Evolutionary conservation across 2,113 vertebrate genomes (phyloP), one percentile per base, ranked within the genome.

Genomic region (Empidonax traillii): DNA sequence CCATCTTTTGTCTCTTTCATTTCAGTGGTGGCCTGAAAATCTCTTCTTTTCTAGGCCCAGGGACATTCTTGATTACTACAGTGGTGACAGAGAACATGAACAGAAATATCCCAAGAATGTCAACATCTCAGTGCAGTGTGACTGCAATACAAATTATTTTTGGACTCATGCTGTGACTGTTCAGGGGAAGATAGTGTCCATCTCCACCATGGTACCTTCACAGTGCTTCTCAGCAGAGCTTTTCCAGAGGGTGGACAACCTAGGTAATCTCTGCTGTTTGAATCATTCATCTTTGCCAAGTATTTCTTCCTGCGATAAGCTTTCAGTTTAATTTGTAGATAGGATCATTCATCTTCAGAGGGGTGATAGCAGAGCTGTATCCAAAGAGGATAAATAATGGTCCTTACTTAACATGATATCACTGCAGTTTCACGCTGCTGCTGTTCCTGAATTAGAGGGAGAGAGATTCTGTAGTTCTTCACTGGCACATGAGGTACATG

Each of bases 261-360:
- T 75, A 55, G 41, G 19, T 81, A 65, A 69, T 79, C 43, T 84
- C 53, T 84, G 35, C 46, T 78, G 65, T 81, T 81, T 52, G 14
- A 81, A 79, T 79, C 52, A 82, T 93, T 87, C n/a, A 20, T 69
- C 52, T 81, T 68, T 78, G 31, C 76, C 49, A 66, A 73, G 33
- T 76, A 82, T 87, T 87, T 82, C 62, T 91, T 73, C 74, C 58
- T 89, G 58, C 68, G 81, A 85, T 65, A 85, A 82, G 41, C n/a
- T 87, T 79, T 85, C 69, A 15, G 37, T 91, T 87, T 95, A 82
- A 83, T 85, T 87, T 79, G 20, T 43, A 14, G 21, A 25, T 79
- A 41, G 61, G 47, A 87, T 82, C 15, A 12, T 78, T 87, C 18
- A 24, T 43, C 73, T 62, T 69, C 66, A 73, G 84, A 89, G 49